Conservation (phyloP, 1,140 invertebrate genomes). For the Zaprionus africanus region DNA sequence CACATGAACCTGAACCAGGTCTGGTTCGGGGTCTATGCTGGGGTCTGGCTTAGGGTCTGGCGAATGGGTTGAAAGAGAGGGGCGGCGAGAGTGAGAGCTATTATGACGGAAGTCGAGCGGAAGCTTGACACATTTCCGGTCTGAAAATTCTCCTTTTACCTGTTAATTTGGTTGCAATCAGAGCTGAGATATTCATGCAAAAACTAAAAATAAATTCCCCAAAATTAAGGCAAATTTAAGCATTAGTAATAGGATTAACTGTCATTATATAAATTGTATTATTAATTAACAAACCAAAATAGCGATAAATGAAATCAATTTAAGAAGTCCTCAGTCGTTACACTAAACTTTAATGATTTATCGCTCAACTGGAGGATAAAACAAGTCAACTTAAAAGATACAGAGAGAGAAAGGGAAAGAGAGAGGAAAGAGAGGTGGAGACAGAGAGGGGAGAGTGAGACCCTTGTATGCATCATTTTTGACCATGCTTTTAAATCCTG, state of each 20-base stretch:
- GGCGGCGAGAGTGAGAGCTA: not conserved
- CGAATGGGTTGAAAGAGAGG: not conserved
- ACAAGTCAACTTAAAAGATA: not conserved
- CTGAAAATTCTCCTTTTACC: not conserved
- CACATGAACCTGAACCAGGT: not conserved
- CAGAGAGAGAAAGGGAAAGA: not conserved
- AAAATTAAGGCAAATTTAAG: slow-evolving; percentile 24
- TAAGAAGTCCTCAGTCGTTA: not conserved
- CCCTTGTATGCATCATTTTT: slow-evolving; percentile 31
- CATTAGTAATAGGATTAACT: not conserved
- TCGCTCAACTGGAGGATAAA: not conserved
- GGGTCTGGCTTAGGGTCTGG: not conserved
- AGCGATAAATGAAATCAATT: not conserved
- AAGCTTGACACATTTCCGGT: slow-evolving; percentile 47
- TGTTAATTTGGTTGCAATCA: not conserved
- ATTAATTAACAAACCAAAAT: not conserved
- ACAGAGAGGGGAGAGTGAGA: not conserved
- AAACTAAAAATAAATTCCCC: slow-evolving; percentile 6
- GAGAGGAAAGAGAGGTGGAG: not conserved
- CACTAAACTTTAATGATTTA: not conserved
- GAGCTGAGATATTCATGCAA: not conserved
- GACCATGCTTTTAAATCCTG: slow-evolving; percentile 58
- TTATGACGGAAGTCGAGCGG: slow-evolving; percentile 56
- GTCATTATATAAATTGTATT: not conserved
- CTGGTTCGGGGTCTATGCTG: not conserved